Evolutionary conservation across 2,888 invertebrate genomes (phyloP).

Genomic region (Folsomia manolachei): DNA sequence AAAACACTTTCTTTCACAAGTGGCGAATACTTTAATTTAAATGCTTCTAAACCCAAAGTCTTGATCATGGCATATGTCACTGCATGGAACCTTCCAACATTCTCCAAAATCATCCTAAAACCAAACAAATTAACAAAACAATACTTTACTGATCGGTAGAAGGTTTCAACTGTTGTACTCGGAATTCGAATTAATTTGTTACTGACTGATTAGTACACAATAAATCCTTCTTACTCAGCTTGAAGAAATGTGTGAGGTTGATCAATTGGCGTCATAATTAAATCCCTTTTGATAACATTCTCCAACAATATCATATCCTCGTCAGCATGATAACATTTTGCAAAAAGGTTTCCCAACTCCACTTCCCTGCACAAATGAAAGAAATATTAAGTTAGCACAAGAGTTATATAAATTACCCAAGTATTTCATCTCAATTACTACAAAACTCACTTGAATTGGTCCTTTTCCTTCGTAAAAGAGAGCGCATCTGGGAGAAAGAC

Average conservation of each 20-base stretch:
- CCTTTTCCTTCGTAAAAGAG: neutral
- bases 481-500: constrained; percentile 14
- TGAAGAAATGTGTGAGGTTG: constrained; percentile 12
- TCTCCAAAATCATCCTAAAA: constrained; percentile 3
- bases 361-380: neutral
- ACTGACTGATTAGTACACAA: neutral
- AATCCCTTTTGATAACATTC: constrained; percentile 12
- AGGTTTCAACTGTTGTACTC: neutral
- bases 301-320: constrained; percentile 17
- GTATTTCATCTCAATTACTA: too few relatives aligned
- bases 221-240: constrained; percentile 13
- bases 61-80: constrained; percentile 12
- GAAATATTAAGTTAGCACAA: constrained; percentile 7
- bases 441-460: constrained; percentile 11
- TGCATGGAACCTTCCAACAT: constrained; percentile 18
- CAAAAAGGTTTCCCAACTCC: neutral
- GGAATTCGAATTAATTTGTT: neutral
- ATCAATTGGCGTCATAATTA: constrained; percentile 6
- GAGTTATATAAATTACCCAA: neutral
- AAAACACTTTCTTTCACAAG: constrained; percentile 7
- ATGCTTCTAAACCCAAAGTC: constrained; percentile 11
- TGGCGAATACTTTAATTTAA: constrained; percentile 15
- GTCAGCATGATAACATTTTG: constrained; percentile 24
- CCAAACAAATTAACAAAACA: neutral
- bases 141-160: neutral